Conservation (phyloP, 2,113 vertebrate species). For the Tragelaphus scriptus region DNA sequence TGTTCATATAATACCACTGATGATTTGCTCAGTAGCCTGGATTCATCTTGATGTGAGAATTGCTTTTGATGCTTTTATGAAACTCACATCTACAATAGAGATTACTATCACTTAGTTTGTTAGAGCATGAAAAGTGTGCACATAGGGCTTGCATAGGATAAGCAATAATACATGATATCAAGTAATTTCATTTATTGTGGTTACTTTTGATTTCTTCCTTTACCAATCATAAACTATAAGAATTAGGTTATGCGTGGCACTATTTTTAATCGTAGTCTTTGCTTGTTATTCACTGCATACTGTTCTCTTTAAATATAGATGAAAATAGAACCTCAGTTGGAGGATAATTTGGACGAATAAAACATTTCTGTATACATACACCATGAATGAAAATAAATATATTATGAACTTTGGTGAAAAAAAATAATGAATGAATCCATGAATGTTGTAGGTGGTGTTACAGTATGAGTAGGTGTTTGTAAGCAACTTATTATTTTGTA, state of each 20-base stretch:
- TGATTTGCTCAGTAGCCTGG: background rate
- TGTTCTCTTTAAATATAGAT: constrained; percentile 8
- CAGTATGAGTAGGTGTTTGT: background rate
- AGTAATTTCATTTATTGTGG: background rate
- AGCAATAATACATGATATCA: background rate
- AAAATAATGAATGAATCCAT: background rate
- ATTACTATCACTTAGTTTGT: background rate
- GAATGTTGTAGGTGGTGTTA: background rate
- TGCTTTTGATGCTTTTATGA: background rate
- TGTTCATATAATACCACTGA: background rate
- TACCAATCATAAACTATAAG: background rate
- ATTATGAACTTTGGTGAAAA: background rate
- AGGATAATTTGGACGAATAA: background rate
- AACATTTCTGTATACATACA: background rate
- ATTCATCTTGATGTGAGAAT: background rate
- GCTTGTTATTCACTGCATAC: background rate
- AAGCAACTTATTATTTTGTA: background rate
- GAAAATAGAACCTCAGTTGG: background rate
- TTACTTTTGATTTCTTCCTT: background rate
- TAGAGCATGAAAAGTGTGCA: background rate
- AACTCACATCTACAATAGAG: background rate
- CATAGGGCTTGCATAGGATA: background rate
- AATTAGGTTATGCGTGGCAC: background rate
- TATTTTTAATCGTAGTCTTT: constrained; percentile 12
- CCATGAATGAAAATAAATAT: background rate